Conservation (phyloP, 2,113 vertebrate genomes). For the Rostratula benghalensis region DNA sequence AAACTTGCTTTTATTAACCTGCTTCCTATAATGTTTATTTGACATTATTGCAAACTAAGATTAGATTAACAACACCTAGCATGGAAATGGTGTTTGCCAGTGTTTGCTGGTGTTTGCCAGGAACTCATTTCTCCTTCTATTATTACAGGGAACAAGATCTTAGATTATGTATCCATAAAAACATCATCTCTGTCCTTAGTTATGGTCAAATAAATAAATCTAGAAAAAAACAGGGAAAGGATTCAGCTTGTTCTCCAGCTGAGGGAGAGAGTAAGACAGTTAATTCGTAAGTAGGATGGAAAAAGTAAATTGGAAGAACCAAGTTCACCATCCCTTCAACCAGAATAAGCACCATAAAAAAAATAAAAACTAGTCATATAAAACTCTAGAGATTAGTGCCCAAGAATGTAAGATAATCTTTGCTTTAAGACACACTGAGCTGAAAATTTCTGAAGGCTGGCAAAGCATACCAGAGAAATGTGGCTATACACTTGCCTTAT, state of each 20-base stretch:
- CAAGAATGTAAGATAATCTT: neutral
- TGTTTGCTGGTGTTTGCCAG: no score
- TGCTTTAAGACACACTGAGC: neutral
- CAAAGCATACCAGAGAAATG: neutral
- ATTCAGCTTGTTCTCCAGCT: neutral
- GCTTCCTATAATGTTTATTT: neutral
- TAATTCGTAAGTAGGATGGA: neutral
- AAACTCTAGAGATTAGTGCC: neutral
- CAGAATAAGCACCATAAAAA: neutral
- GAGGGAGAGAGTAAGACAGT: neutral
- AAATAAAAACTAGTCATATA: neutral
- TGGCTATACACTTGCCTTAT: neutral
- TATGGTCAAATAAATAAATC: neutral
- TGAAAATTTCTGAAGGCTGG: neutral
- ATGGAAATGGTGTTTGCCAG: neutral
- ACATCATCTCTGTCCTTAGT: neutral
- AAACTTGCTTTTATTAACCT: neutral
- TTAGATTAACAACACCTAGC: neutral
- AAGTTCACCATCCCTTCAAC: neutral
- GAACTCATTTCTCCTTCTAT: neutral
- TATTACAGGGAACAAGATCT: neutral
- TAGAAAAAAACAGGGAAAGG: neutral
- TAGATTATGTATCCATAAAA: neutral
- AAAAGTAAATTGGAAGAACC: neutral
- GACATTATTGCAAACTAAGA: neutral